Evolutionary conservation across 1,140 invertebrate species (phyloP).

Genomic region (Pseudomyrmex sp.): DNA sequence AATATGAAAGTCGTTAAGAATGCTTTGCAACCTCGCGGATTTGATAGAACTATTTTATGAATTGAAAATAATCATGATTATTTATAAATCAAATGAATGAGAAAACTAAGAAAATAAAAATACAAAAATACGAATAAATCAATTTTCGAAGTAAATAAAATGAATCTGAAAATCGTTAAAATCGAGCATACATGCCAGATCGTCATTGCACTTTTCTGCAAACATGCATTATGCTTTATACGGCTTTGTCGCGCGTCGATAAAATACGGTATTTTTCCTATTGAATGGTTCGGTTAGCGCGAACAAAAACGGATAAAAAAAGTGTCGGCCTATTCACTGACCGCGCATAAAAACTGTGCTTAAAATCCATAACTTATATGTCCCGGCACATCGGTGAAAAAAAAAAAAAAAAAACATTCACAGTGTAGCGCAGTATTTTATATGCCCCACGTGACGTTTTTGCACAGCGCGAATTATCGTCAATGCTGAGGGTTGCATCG

Average conservation of each 20-base stretch:
- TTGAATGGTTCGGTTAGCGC: neutral
- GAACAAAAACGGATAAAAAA: neutral
- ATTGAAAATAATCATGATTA: neutral
- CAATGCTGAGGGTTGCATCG: neutral
- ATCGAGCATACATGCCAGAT: neutral
- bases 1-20: slow-evolving; percentile 41
- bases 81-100: neutral
- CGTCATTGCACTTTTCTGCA: neutral
- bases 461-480: neutral
- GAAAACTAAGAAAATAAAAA: neutral
- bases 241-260: neutral
- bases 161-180: neutral
- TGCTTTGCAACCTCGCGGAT: neutral
- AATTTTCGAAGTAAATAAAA: neutral
- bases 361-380: slow-evolving; percentile 26
- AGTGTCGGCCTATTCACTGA: neutral
- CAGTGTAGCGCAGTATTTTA: neutral
- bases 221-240: neutral
- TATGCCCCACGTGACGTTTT: neutral
- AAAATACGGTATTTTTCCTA: slow-evolving; percentile 11
- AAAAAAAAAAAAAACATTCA: neutral
- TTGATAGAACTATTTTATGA: neutral
- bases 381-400: neutral
- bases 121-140: neutral
- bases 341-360: neutral